A percentile compares a stretch with the other conserved stretches of the same genome.
phyloP scores from a whole-genome alignment of 2,888 invertebrate species.

The Dasypolia templi region DNA sequence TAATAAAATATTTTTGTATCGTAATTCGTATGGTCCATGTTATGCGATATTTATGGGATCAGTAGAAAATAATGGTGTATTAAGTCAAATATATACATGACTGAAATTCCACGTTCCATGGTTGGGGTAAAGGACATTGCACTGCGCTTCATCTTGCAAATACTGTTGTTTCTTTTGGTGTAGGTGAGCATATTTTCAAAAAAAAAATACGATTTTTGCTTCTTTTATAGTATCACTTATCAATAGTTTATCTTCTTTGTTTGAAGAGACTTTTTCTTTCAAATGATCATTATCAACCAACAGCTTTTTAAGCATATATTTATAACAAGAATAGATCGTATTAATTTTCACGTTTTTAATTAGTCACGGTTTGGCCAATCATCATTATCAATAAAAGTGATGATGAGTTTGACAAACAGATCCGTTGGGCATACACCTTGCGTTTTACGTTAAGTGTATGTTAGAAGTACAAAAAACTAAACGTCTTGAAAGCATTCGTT shows the following conservation, averaged over 20 bases:
- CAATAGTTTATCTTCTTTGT: background rate
- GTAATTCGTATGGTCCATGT: background rate
- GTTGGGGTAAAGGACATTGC: constrained; percentile 14
- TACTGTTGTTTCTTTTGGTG: background rate
- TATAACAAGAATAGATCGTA: no score
- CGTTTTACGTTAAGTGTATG: constrained; percentile 4
- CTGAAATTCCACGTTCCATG: constrained; percentile 21
- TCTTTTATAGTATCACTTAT: no score
- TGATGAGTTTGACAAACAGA: constrained; percentile 9
- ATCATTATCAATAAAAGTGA: background rate
- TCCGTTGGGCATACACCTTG: constrained; percentile 8
- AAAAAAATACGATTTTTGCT: background rate
- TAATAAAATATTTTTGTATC: constrained; percentile 9
- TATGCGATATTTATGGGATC: constrained; percentile 28
- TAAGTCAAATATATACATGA: constrained; percentile 27
- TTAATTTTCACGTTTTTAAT: no score
- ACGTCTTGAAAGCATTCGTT: constrained; percentile 41
- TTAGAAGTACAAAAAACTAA: constrained; percentile 20
- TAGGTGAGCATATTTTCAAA: background rate
- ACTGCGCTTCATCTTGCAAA: background rate
- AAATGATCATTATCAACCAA: background rate
- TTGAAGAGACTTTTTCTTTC: no score
- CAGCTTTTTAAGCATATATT: no score
- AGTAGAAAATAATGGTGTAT: constrained; percentile 15
- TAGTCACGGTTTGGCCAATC: background rate